These are phyloP conservation scores for Teleogryllus oceanicus DNA, from an alignment of 2,888 invertebrate genomes.

Conservation along the genomic window DNA sequence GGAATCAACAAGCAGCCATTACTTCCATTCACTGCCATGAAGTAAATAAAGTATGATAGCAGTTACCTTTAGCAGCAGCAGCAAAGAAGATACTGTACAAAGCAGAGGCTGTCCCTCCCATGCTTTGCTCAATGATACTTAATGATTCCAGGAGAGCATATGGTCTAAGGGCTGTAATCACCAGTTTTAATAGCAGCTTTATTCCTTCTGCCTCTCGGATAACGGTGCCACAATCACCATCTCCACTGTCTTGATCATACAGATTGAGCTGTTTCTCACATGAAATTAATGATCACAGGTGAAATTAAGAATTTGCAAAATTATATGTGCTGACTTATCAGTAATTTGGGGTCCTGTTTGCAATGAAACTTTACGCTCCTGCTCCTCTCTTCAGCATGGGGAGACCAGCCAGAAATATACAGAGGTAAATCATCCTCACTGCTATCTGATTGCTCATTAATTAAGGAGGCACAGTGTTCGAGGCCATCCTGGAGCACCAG, in stretches of 20 bases:
- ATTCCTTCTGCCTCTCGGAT: conserved; percentile 59
- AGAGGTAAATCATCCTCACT: neutral
- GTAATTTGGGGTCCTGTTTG: conserved; percentile 22
- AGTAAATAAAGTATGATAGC: neutral
- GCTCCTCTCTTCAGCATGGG: conserved; percentile 4
- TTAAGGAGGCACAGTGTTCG: conserved; percentile 45
- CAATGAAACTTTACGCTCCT: neutral
- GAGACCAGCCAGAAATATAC: conserved; percentile 22
- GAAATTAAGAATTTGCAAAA: conserved; percentile 28
- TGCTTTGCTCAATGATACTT: conserved; percentile 59
- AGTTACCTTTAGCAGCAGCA: conserved; percentile 51
- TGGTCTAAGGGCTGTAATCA: conserved; percentile 22
- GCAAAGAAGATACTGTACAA: conserved; percentile 74
- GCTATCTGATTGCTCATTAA: neutral
- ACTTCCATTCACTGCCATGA: no score
- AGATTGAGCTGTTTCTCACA: conserved; percentile 40
- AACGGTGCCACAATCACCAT: conserved; percentile 73
- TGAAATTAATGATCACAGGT: conserved; percentile 43
- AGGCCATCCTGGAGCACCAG: conserved; percentile 59
- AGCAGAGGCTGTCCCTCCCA: conserved; percentile 77
- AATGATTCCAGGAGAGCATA: conserved; percentile 36
- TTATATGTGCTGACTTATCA: conserved; percentile 2
- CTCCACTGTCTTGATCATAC: conserved; percentile 68
- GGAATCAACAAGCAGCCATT: no score
- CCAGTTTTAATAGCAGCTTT: conserved; percentile 24